phyloP scores from a whole-genome alignment of 2,797 vertebrate species.

The Clamator glandarius region DNA sequence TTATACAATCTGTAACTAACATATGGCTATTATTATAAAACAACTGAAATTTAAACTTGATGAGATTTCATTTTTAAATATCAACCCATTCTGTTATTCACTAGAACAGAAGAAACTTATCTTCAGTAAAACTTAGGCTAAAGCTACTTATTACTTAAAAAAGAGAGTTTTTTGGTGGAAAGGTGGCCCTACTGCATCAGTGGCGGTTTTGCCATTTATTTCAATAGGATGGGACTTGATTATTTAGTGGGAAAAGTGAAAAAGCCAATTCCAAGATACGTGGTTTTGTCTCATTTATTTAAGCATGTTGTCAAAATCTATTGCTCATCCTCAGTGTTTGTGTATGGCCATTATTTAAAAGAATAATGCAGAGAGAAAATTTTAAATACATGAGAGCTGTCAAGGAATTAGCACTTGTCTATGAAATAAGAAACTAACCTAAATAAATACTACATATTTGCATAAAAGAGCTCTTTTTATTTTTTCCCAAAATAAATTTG shows the following conservation, averaged over 20 bases:
- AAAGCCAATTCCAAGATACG: not conserved
- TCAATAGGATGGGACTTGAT: not conserved
- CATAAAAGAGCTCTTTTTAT: not conserved
- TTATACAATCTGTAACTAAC: slow-evolving; percentile 49
- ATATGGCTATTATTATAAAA: slow-evolving; percentile 69
- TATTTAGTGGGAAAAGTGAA: not conserved
- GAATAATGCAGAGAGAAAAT: not conserved
- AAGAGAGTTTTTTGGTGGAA: not conserved
- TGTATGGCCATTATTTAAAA: not conserved
- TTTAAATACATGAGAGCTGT: not conserved
- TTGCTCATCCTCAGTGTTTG: not conserved
- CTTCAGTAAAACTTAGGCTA: not conserved
- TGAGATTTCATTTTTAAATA: slow-evolving; percentile 51
- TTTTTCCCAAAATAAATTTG: slow-evolving; percentile 26
- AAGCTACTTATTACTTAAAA: not conserved
- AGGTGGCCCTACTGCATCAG: not conserved
- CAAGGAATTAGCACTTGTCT: slow-evolving; percentile 34
- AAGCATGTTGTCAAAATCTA: not conserved
- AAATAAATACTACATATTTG: slow-evolving; percentile 25
- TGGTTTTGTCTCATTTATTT: not conserved
- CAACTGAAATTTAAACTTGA: slow-evolving; percentile 51
- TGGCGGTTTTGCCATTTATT: not conserved
- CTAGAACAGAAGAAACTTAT: not conserved
- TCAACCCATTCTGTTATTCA: slow-evolving; percentile 18
- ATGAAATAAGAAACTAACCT: not conserved